Base-by-base conservation (phyloP, 2,113 vertebrate species). In the Crotalus viridis region DNA sequence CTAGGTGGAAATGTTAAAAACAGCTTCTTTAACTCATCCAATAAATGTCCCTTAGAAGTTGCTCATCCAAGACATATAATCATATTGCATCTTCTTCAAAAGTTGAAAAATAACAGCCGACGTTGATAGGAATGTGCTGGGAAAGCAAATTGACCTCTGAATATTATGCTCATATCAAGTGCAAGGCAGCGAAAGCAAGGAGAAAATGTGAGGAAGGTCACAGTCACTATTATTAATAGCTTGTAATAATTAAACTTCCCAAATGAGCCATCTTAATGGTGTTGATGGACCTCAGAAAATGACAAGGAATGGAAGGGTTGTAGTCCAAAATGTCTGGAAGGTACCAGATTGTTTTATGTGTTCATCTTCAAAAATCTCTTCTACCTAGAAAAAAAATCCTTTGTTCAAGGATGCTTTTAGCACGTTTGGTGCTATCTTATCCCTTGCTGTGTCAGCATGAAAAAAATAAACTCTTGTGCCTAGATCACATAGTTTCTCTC, bases 71-170 rank as follows among this genome's bases (percentile, higher is more conserved):
- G 48, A 43, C 3, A 5, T 22, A 52, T n/a, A 87, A 10, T n/a
- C 3, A 54, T 21, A 88, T 9, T 1, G 3, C 7, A 56, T 3
- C 4, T 39, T n/a, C 2, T 89, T 22, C 9, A 81, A 89, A 94
- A 94, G 3, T 10, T 88, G 28, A 88, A 12, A 26, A 46, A 24
- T 0, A 22, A 43, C 64, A 94, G 17, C 4, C 39, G 1, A n/a
- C 19, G 0, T 0, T 61, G 52, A 61, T 3, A 85, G 4, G 59
- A 22, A 33, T 0, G 0, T 9, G 0, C 0, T 10, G 3, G 9
- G 33, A 4, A 61, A 81, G 74, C 56, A 91, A 46, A 86, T 21
- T 88, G 5, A 85, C 74, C 59, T 43, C 15, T 19, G 2, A 3
- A 6, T 89, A 86, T 1, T 56, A 55, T 28, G 0, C 92, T 89